Base-by-base conservation (phyloP, 1,140 invertebrate genomes). In the Littorina saxatilis region DNA sequence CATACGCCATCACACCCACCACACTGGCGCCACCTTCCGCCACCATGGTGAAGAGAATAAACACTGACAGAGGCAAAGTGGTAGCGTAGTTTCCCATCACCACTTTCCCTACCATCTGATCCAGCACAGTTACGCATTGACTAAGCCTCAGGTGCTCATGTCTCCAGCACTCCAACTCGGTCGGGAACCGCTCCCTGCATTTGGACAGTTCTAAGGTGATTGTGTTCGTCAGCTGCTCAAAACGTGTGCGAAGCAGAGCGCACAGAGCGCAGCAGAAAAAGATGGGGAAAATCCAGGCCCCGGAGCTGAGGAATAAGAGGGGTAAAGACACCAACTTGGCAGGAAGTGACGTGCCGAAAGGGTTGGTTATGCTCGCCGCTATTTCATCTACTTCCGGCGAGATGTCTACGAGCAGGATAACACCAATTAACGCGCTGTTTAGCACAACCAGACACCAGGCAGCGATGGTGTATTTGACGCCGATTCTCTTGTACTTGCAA, bases 121-220 rank as follows among this genome's bases (percentile, higher is more conserved):
- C 73, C 43, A 75, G 43, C 9, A 55, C 5, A 5, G 23, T 50
- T 4, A 75, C 73, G 47, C 73, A 52, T 35, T 75, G 73, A 20
- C 73, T 52, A 43, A 75, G 43, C 23, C 43, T 17, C 47, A 75
- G 47, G 27, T 75, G 73, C 11, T 75, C 73, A 11, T 75, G 73
- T 27, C 70, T 15, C 70, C 70, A 73, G 35, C 35, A 20, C 70
- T 73, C 70, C 70, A 73, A 0, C 15, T 39, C 2, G 13, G 35
- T 2, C 37, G 70, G 70, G n/a, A 73, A 73, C 1, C 40, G 37
- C 9, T 13, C 7, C n/a, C 17, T 13, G 4, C 35, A 40, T 2
- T 17, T 39, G 35, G 37, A 39, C 0, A 73, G 15, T 11, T 39
- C 70, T 3, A 23, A 2, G 17, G 4, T 43, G 70, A 73, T 43